Evolutionary conservation across 1,140 invertebrate genomes (phyloP).

Genomic region (Dinothrombium tinctorium): DNA sequence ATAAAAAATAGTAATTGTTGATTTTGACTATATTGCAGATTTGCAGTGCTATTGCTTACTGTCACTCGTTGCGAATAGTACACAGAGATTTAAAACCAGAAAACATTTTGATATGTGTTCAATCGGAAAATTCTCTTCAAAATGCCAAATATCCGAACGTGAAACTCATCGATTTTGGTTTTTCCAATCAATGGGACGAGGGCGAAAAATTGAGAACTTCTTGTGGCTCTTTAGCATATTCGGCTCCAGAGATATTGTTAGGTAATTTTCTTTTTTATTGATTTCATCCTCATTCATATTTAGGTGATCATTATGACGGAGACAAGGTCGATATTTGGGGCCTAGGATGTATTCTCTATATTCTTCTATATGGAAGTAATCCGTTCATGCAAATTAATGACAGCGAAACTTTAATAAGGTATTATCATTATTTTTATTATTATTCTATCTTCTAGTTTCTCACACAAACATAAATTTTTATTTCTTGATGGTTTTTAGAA

Average conservation of each 20-base stretch:
- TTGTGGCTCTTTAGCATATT: constrained; percentile 97
- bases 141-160: constrained; percentile 63
- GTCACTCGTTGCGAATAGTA: constrained; percentile 78
- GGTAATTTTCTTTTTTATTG: constrained; percentile 33
- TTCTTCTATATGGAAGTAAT: constrained; percentile 11
- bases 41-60: constrained; percentile 88
- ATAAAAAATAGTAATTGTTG: no score
- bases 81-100: constrained; percentile 94
- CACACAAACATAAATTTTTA: background rate
- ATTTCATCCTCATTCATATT: constrained; percentile 20
- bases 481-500: no score
- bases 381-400: constrained; percentile 14
- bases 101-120: constrained; percentile 83
- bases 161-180: constrained; percentile 97
- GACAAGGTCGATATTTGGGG: constrained; percentile 31
- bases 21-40: constrained; percentile 63
- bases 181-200: constrained; percentile 79
- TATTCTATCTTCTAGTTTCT: background rate
- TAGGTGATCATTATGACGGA: constrained; percentile 19
- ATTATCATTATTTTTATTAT: background rate
- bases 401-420: constrained; percentile 11
- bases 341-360: constrained; percentile 30
- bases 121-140: background rate
- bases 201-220: constrained; percentile 94
- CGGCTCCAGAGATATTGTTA: constrained; percentile 91